Percentiles rank a stretch among this genome's conserved stretches.
These are phyloP conservation scores for Mormyrops boulengeri DNA, from an alignment of 2,797 vertebrate species.

Conservation along the genomic window DNA sequence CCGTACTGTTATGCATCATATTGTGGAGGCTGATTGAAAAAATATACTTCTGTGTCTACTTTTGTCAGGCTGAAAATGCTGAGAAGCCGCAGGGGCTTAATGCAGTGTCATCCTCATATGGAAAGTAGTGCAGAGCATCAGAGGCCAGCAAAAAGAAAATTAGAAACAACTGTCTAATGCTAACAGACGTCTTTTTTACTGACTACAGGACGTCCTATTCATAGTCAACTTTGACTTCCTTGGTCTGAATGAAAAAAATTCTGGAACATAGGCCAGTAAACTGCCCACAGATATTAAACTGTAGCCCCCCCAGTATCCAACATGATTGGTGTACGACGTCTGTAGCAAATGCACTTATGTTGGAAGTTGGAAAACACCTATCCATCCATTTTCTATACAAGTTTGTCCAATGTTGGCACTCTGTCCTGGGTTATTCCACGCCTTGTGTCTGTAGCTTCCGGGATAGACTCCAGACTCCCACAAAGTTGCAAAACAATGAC, in stretches of 20 bases:
- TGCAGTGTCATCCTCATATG: slow-evolving; percentile 10
- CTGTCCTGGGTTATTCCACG: background rate
- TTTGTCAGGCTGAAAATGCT: background rate
- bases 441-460: background rate
- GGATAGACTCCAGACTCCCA: background rate
- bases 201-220: background rate
- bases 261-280: background rate
- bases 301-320: no score
- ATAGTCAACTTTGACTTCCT: background rate
- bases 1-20: background rate
- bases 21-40: background rate
- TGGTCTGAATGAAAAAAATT: background rate
- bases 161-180: slow-evolving; percentile 15
- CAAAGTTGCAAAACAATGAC: background rate
- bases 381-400: background rate
- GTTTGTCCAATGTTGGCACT: background rate
- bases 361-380: background rate
- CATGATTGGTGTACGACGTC: background rate
- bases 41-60: background rate
- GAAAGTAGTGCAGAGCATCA: background rate
- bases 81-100: background rate
- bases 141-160: background rate
- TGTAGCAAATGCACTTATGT: background rate
- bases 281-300: background rate
- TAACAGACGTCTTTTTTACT: background rate